A percentile compares a stretch with the other conserved stretches of the same genome.
These are phyloP conservation scores for Homalodisca vitripennis DNA, from an alignment of 1,140 invertebrate species.

Conservation along the genomic window DNA sequence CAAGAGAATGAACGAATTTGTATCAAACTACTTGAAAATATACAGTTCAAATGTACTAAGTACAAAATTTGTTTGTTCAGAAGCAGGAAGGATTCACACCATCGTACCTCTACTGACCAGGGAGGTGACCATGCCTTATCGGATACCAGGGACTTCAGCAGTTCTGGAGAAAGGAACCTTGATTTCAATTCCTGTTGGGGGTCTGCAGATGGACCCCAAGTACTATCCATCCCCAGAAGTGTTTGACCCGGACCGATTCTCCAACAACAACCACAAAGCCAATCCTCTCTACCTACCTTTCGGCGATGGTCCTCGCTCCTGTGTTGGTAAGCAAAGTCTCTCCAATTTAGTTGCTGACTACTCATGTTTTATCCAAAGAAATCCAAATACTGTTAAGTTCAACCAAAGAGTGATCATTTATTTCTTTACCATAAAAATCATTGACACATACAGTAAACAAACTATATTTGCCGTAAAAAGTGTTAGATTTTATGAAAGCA, in stretches of 20 bases:
- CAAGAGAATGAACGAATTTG: too few species aligned
- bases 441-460: too few species aligned
- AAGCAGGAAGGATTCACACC: conserved; percentile 60
- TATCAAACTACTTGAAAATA: too few species aligned
- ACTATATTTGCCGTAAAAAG: too few species aligned
- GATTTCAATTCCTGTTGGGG: conserved; percentile 55
- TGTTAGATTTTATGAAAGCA: too few species aligned
- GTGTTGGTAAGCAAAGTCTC: conserved; percentile 55
- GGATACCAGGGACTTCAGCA: conserved; percentile 50
- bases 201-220: conserved; percentile 63
- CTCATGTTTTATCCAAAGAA: too few species aligned
- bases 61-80: too few species aligned
- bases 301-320: conserved; percentile 56
- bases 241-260: conserved; percentile 69
- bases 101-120: conserved; percentile 53
- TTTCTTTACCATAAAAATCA: too few species aligned
- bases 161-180: conserved; percentile 52
- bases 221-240: conserved; percentile 62
- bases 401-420: too few species aligned
- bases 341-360: too few species aligned
- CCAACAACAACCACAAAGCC: conserved; percentile 48
- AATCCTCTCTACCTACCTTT: conserved; percentile 56
- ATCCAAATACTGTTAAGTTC: too few species aligned
- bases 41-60: too few species aligned
- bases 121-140: conserved; percentile 52